phyloP scores from a whole-genome alignment of 2,888 invertebrate species.

The Gryllus longicercus region DNA sequence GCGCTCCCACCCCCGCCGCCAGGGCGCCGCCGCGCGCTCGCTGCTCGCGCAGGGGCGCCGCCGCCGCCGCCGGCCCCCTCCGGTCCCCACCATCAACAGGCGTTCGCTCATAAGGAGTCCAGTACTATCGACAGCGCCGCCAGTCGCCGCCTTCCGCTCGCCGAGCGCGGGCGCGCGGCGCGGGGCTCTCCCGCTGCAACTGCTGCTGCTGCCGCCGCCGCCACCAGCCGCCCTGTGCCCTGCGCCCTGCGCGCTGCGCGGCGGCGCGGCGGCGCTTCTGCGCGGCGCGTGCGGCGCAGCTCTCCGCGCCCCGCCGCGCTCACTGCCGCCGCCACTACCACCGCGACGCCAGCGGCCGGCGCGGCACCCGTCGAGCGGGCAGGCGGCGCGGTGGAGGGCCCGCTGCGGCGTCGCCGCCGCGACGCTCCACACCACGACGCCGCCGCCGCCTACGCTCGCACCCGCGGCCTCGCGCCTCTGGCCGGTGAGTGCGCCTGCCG shows the following conservation, averaged over 20 bases:
- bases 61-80: neutral
- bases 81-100: slow-evolving; percentile 10
- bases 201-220: neutral
- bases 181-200: neutral
- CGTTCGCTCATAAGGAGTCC: slow-evolving; percentile 6
- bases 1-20: neutral
- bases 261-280: neutral
- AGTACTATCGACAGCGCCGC: slow-evolving; percentile 9
- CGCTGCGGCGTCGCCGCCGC: neutral
- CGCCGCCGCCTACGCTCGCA: neutral
- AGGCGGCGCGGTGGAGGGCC: neutral
- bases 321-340: neutral
- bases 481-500: slow-evolving; percentile 5
- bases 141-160: neutral
- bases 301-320: neutral
- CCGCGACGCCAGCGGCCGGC: neutral
- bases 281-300: neutral
- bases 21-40: no score
- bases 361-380: neutral
- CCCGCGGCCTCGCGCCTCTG: neutral
- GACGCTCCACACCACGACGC: neutral
- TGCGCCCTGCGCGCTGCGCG: neutral
- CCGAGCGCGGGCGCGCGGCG: neutral
- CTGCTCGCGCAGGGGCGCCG: neutral
- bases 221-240: neutral